Evolutionary conservation across 2,113 vertebrate species (phyloP), one percentile per base, ranked within the genome.

Genomic region (Hydrochoerus hydrochaeris): DNA sequence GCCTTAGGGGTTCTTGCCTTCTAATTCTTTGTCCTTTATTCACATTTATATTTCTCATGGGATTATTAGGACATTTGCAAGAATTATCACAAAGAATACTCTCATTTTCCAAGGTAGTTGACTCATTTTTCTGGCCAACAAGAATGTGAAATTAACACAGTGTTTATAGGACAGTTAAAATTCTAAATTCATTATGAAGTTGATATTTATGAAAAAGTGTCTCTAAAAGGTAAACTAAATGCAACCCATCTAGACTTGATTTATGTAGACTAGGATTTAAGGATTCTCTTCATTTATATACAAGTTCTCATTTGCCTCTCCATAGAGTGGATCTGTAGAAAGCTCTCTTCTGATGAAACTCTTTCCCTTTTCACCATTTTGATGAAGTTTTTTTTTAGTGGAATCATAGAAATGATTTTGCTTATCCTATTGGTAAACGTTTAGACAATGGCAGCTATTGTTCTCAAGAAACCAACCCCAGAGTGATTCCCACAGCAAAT

Each of bases 401-500:
- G 77, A 81, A 3, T 52, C 91, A 58, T 89, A 85, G 89, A 69
- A 92, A 44, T 83, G 35, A 86, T 83, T 95, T 94, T 97, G 46
- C 60, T 82, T 93, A 65, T 93, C 46, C 62, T 93, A 26, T 57
- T 82, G 38, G 44, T 73, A 81, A 95, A 85, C 90, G 60, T 58
- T 96, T 90, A 90, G 63, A 44, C 38, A 20, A 30, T 84, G n/a
- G 38, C 60, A 85, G 24, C 28, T 88, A 35, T 17, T 58, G 4
- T 92, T 92, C 60, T 92, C n/a, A 81, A 88, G 80, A 46, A 77
- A 10, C n/a, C 77, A 20, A 92, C 85, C 28, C 5, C 20, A 85
- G 30, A 90, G 14, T 57, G 52, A 96, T 91, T 92, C 26, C 62
- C 77, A 92, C 13, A 75, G 75, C 69, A 90, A 69, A 49, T 41